Base-by-base conservation (phyloP, 1,140 invertebrate species). In the Antheraea pernyi region DNA sequence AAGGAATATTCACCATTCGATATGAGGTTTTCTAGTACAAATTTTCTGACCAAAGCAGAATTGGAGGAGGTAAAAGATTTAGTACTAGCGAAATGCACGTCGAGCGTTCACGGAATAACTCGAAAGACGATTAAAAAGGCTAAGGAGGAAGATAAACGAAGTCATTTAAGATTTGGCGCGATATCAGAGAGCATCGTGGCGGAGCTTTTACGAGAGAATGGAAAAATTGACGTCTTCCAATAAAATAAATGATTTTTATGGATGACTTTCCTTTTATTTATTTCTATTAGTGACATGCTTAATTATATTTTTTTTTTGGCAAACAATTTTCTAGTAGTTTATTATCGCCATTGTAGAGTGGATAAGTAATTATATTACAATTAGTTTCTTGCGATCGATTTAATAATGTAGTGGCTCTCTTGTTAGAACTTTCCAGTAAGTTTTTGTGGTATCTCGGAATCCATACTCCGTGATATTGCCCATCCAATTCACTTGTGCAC, bases 21-120 rank as follows among this genome's bases (percentile, higher is more conserved):
- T 36, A 69, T 72, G 11, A 71, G 80, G 53, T 83, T 69, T 71
- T 81, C 78, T 0, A 66, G 81, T 22, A 76, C 72, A 13, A 83
- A 88, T 74, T 67, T 85, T 19, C 48, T 89, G 13, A 81, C 85
- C 0, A 84, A 83, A 73, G 81, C 77, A 6, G 82, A 88, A 59
- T 75, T 91, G 59, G 73, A 85, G 19, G 79, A 89, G 67, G 78
- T 91, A 9, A 88, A 89, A 64, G 76, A 89, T 22, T 73, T 91
- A 19, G 83, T 91, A n/a, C 67, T 81, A 10, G 80, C 79, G 18
- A 84, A 83, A 66, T 83, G 85, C 39, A 69, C 70, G 1, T 86
- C 88, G 0, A 88, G 84, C 64, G 71, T 82, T 2, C 73, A 84
- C 22, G 87, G 87, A 0, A 83, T 89, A 10, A 84, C 74, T 36